Percentiles rank a stretch among this genome's conserved stretches.
Conservation (phyloP, 2,888 invertebrate genomes). For the Volucella bombylans region DNA sequence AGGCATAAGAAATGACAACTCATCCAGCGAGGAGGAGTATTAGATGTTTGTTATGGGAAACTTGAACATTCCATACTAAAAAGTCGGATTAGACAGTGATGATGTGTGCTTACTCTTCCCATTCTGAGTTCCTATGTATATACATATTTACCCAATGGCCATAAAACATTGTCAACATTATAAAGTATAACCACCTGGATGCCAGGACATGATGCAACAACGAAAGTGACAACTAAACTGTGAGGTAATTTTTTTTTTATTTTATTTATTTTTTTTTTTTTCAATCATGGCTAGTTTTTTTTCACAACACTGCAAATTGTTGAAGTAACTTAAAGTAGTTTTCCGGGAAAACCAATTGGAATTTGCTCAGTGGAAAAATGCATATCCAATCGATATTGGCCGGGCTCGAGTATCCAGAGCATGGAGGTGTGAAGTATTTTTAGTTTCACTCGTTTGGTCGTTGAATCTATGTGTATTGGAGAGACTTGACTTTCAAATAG, state of each 20-base stretch:
- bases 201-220: conserved; percentile 2
- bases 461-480: not conserved
- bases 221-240: not conserved
- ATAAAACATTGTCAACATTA: conserved; percentile 22
- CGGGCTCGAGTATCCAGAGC: not conserved
- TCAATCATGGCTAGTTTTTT: not conserved
- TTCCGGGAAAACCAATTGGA: not conserved
- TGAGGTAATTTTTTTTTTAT: not conserved
- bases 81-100: conserved; percentile 26
- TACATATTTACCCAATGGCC: conserved; percentile 23
- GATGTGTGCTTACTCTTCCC: conserved; percentile 29
- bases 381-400: conserved; percentile 30
- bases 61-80: conserved; percentile 7
- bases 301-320: not conserved
- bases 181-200: conserved; percentile 3
- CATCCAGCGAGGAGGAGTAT: too few species aligned
- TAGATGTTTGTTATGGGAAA: not conserved
- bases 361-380: not conserved
- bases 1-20: not conserved
- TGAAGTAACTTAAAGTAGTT: conserved; percentile 9
- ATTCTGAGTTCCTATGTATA: not conserved
- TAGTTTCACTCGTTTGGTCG: conserved; percentile 7
- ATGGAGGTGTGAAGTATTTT: conserved; percentile 31
- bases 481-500: not conserved
- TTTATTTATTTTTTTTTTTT: not conserved